Evolutionary conservation across 2,888 invertebrate species (phyloP), one percentile per base, ranked within the genome.

Genomic region (Aphodius sticticus): DNA sequence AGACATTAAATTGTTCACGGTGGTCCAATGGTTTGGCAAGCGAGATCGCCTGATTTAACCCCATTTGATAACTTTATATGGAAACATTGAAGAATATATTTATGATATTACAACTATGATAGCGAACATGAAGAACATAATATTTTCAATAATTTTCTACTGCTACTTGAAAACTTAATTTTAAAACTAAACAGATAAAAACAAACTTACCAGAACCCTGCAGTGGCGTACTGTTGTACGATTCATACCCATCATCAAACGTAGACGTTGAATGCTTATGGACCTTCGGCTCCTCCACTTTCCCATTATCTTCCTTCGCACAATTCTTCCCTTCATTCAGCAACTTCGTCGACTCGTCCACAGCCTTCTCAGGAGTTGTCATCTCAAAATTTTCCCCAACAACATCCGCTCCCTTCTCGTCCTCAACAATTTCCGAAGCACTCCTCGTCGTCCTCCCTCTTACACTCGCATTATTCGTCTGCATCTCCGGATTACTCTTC

Each of bases 161-260:
- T n/a, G n/a, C n/a, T n/a, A n/a, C n/a, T n/a, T n/a, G n/a, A n/a
- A n/a, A n/a, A n/a, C n/a, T n/a, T n/a, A n/a, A n/a, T 26, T 26
- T 26, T 26, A 26, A 2, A 26, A 26, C 26, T 26, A 53, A 53
- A 12, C 12, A 70, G 1, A 5, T 2, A 76, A 15, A 38, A n/a
- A 37, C 26, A 53, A 16, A 84, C 89, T 88, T 86, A 93, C 93
- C 93, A 81, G 92, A 91, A 16, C 93, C 93, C 80, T 92, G 90
- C n/a, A 79, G 36, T 0, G 93, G 93, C 5, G 93, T 93, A 86
- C 93, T 93, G 84, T 92, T 92, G 15, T 92, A 93, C 0, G 93
- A 93, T 81, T 93, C 93, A 86, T 93, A 93, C 0, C 93, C 93
- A 84, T 93, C 93, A 83, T 93, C 93, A 0, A 93, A 87, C 0